phyloP scores from a whole-genome alignment of 1,140 invertebrate genomes.

The Oncopeltus fasciatus region DNA sequence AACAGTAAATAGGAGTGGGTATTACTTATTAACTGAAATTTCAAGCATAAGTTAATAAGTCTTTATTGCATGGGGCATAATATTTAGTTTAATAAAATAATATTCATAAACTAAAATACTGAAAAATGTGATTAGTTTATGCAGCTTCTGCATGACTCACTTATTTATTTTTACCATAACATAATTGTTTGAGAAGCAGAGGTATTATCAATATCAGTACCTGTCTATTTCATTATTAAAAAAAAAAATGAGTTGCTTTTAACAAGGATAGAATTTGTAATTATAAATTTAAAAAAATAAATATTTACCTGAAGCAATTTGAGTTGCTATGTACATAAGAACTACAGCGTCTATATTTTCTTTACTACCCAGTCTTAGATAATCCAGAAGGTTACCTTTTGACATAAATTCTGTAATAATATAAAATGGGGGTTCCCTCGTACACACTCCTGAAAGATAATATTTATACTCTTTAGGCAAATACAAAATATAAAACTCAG shows the following conservation, averaged over 20 bases:
- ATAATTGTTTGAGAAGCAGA: too few species aligned
- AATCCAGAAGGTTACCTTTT: constrained; percentile 92
- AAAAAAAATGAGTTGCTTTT: neutral
- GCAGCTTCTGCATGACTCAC: too few species aligned
- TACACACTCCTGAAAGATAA: constrained; percentile 68
- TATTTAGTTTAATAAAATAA: too few species aligned
- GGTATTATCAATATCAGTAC: neutral
- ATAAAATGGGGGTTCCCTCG: constrained; percentile 93
- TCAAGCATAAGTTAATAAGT: too few species aligned
- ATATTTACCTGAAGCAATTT: constrained; percentile 65
- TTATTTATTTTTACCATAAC: too few species aligned
- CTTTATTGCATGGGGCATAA: too few species aligned
- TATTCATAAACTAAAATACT: too few species aligned
- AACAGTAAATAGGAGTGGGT: too few species aligned
- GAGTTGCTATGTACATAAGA: constrained; percentile 96
- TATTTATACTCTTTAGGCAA: too few species aligned
- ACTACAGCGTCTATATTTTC: constrained; percentile 86
- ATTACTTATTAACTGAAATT: too few species aligned
- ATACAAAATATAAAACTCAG: too few species aligned
- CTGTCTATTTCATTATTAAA: neutral
- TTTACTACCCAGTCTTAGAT: constrained; percentile 75
- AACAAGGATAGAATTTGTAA: neutral
- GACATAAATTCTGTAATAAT: constrained; percentile 99
- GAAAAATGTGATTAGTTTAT: too few species aligned
- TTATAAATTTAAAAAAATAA: neutral